These are phyloP conservation scores for Helostoma temminkii DNA, from an alignment of 2,797 vertebrate genomes.

Conservation along the genomic window DNA sequence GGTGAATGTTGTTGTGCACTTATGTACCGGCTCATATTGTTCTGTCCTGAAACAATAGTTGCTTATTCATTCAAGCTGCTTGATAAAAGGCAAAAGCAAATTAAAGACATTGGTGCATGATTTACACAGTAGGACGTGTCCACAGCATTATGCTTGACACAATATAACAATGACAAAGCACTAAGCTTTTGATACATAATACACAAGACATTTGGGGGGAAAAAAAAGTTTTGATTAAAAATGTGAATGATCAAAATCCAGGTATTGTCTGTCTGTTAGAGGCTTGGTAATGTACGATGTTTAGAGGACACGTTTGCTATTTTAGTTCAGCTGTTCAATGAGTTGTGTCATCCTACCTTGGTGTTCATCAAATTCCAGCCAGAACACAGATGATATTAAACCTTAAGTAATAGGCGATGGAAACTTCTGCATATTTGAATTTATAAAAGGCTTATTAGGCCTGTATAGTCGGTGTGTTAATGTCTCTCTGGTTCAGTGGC, in stretches of 20 bases:
- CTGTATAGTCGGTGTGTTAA: background rate
- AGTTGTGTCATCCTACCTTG: background rate
- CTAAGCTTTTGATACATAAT: background rate
- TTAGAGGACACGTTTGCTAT: too few species aligned
- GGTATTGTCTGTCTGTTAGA: constrained; percentile 1
- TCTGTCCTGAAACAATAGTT: background rate
- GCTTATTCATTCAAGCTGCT: background rate
- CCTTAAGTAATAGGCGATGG: background rate
- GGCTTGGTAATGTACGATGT: constrained; percentile 1
- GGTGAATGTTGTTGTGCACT: background rate
- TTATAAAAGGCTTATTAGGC: background rate
- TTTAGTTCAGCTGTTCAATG: too few species aligned
- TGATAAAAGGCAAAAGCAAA: background rate
- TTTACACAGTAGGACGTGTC: constrained; percentile 6
- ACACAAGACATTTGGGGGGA: background rate
- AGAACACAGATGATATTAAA: background rate
- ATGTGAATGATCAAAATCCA: background rate
- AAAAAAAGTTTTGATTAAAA: background rate
- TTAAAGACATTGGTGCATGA: constrained; percentile 7
- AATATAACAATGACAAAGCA: background rate
- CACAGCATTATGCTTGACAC: background rate
- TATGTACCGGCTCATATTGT: constrained; percentile 2
- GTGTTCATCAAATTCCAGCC: background rate
- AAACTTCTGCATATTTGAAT: background rate
- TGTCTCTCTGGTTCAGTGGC: background rate